These are phyloP conservation scores for Phasia obesa DNA, from an alignment of 2,888 invertebrate genomes.

Conservation along the genomic window DNA sequence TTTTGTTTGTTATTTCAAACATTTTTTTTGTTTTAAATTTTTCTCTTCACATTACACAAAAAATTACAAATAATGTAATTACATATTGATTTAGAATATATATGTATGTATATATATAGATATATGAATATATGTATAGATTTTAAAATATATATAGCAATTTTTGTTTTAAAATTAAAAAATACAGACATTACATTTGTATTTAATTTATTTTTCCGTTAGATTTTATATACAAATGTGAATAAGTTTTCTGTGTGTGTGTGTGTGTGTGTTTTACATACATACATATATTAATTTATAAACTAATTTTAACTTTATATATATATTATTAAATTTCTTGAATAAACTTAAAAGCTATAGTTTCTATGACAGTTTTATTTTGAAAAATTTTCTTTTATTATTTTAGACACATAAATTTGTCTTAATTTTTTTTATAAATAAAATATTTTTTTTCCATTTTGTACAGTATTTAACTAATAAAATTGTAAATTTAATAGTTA, in stretches of 20 bases:
- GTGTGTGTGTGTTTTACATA: constrained; percentile 39
- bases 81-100: constrained; percentile 37
- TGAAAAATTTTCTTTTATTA: constrained; percentile 22
- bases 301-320: constrained; percentile 35
- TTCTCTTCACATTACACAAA: constrained; percentile 73
- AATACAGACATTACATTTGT: constrained; percentile 54
- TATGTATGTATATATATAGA: constrained; percentile 59
- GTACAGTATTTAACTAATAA: constrained; percentile 69
- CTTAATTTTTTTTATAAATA: constrained; percentile 73
- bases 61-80: constrained; percentile 74
- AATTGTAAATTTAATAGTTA: constrained; percentile 19
- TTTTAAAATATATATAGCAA: constrained; percentile 37
- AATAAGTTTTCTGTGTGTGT: too few species aligned
- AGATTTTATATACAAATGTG: constrained; percentile 57
- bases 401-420: constrained; percentile 58
- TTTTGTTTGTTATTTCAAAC: constrained; percentile 76
- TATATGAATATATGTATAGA: constrained; percentile 41
- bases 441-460: constrained; percentile 74
- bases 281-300: constrained; percentile 32
- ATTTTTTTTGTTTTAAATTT: constrained; percentile 62
- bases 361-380: constrained; percentile 65
- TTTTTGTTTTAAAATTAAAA: constrained; percentile 50
- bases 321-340: constrained; percentile 60
- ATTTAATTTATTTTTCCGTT: constrained; percentile 49
- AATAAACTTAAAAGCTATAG: constrained; percentile 69